Evolutionary conservation across 2,113 vertebrate species (phyloP).

Genomic region (Hippocampus barbouri): DNA sequence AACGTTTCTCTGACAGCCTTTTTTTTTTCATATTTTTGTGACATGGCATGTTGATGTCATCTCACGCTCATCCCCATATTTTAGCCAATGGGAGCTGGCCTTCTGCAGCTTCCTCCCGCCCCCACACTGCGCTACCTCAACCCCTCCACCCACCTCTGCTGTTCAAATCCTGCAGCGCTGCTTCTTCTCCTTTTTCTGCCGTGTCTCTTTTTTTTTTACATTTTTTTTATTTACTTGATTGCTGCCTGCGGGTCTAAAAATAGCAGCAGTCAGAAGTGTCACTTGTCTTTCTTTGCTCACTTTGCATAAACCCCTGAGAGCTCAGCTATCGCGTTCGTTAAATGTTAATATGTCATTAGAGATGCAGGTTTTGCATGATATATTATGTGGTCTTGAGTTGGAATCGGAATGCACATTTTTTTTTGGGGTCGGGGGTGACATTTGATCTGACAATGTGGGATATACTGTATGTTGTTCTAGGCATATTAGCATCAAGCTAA

Average conservation of each 20-base stretch:
- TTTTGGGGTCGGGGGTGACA: too few relatives aligned
- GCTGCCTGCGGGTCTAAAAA: conserved; percentile 42
- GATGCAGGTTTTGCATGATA: not conserved
- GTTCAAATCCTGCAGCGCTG: conserved; percentile 38
- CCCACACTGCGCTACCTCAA: conserved; percentile 46
- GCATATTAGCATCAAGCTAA: not conserved
- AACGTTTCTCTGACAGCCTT: conserved; percentile 17
- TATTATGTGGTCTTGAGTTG: not conserved
- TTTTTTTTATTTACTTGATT: conserved; percentile 42
- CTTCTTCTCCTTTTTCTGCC: not conserved
- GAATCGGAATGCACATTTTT: not conserved
- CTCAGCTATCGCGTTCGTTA: not conserved
- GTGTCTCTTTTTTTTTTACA: not conserved
- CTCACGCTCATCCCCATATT: not conserved
- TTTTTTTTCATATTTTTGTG: not conserved
- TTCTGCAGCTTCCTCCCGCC: conserved; percentile 48
- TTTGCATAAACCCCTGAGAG: conserved; percentile 7
- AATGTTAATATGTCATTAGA: not conserved
- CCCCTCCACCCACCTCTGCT: conserved; percentile 49
- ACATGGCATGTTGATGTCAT: not conserved
- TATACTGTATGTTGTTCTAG: not conserved
- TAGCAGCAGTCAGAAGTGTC: conserved; percentile 26
- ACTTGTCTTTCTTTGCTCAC: conserved; percentile 15
- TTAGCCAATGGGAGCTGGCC: conserved; percentile 39
- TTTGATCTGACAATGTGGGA: not conserved